Base-by-base conservation (phyloP, 1,140 invertebrate species). In the Hydropsyche tenuis region DNA sequence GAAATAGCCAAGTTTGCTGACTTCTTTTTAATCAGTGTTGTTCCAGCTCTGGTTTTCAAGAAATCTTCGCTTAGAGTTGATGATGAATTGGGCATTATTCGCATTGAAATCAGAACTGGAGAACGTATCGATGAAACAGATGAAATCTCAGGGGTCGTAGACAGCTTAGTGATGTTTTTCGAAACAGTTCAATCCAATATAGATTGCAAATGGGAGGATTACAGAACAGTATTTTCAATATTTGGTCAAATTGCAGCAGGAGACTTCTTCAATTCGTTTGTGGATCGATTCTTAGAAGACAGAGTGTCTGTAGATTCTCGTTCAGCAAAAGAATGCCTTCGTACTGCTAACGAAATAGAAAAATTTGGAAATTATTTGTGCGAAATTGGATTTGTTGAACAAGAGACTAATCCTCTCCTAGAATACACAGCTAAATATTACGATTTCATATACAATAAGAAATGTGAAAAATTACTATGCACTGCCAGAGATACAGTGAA, bases 281-380 rank as follows among this genome's bases (percentile, higher is more conserved):
- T 69, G 23, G 56, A 73, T 37, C 69, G 74, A 65, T 75, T 27
- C 74, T 18, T 71, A 1, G 69, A 73, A 18, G 60, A 71, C n/a
- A 42, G 60, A 30, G n/a, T 68, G 12, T 69, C 63, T 12, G 62
- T 69, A 1, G 71, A 75, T 16, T 63, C 68, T 16, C 14, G 63
- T 37, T 37, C 30, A 16, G 42, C 37, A 37, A 65, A n/a, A 3
- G 70, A 76, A 74, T 63, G 79, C 72, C 62, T 63, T 2, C 6
- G 65, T 62, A 68, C 78, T 20, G 75, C 12, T 12, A 45, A 71
- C 48, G 83, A 85, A 60, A 74, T 85, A 51, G 82, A 85, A 53
- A 79, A 79, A 0, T 85, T 86, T 73, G 84, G 84, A 72, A 82
- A 82, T 64, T 86, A 84, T 72, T 66, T 86, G 5, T 79, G 83